Percentiles rank a stretch among this genome's conserved stretches.
Conservation (phyloP, 2,888 invertebrate species). For the Lasioglossum malachurum region DNA sequence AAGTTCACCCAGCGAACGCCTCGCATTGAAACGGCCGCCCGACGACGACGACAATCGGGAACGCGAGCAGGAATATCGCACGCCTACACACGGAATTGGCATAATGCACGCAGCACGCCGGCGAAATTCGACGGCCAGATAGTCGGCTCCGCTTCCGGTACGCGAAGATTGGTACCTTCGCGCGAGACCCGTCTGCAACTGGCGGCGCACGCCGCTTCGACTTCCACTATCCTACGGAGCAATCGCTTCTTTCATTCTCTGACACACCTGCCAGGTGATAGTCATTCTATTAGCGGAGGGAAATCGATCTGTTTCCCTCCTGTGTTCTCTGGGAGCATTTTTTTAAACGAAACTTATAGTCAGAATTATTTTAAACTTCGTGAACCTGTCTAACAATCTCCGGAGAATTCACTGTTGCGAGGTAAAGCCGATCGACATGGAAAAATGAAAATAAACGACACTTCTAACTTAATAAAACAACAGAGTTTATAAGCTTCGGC, state of each 20-base stretch:
- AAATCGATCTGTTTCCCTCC: not conserved
- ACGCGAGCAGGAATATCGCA: not conserved
- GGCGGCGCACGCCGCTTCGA: slow-evolving; percentile 1
- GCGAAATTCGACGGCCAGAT: not conserved
- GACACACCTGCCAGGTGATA: not conserved
- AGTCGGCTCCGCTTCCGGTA: not conserved
- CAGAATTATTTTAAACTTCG: not conserved
- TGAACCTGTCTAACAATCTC: too few species aligned
- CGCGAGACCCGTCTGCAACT: not conserved
- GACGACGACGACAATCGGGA: slow-evolving; percentile 14
- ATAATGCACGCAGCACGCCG: slow-evolving; percentile 2
- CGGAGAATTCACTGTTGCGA: not conserved
- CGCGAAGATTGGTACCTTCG: slow-evolving; percentile 13
- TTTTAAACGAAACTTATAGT: not conserved
- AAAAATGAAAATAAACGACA: too few species aligned
- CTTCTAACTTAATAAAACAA: too few species aligned
- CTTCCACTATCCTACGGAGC: not conserved
- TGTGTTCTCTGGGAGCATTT: not conserved
- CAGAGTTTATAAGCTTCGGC: too few species aligned
- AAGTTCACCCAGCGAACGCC: slow-evolving; percentile 8
- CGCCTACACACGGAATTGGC: not conserved
- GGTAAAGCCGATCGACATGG: too few species aligned
- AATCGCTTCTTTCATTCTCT: not conserved
- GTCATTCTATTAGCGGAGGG: not conserved
- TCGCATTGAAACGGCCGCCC: slow-evolving; percentile 5